Conservation (phyloP, 2,888 invertebrate genomes). For the Stenurella melanura region DNA sequence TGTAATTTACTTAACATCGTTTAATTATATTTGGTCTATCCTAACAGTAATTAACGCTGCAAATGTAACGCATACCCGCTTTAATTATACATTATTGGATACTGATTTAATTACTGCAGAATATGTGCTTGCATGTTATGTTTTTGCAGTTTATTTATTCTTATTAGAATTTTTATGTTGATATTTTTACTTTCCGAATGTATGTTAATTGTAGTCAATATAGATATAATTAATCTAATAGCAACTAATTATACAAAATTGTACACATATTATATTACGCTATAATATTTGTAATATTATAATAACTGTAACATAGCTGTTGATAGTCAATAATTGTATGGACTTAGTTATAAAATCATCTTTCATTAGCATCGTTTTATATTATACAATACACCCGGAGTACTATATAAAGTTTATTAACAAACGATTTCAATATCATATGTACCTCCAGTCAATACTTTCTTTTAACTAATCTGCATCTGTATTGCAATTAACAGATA, state of each 20-base stretch:
- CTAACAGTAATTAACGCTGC: neutral
- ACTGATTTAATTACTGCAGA: neutral
- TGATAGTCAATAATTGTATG: too few relatives aligned
- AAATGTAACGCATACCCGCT: neutral
- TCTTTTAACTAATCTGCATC: too few relatives aligned
- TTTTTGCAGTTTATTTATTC: neutral
- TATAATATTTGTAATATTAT: neutral
- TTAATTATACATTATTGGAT: neutral
- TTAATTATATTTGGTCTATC: neutral
- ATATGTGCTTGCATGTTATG: neutral
- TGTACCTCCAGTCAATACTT: too few relatives aligned
- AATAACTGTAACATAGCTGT: too few relatives aligned
- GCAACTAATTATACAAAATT: neutral
- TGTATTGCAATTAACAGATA: too few relatives aligned
- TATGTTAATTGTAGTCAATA: neutral
- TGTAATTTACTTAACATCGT: neutral
- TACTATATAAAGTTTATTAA: too few relatives aligned
- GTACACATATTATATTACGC: neutral
- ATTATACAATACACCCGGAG: too few relatives aligned
- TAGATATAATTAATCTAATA: neutral
- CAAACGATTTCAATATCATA: too few relatives aligned
- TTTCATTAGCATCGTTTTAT: too few relatives aligned
- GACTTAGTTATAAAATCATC: too few relatives aligned
- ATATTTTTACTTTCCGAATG: neutral
- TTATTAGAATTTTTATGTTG: neutral